Conservation (phyloP, 2,888 invertebrate genomes). For the Argyra leucocephala region DNA sequence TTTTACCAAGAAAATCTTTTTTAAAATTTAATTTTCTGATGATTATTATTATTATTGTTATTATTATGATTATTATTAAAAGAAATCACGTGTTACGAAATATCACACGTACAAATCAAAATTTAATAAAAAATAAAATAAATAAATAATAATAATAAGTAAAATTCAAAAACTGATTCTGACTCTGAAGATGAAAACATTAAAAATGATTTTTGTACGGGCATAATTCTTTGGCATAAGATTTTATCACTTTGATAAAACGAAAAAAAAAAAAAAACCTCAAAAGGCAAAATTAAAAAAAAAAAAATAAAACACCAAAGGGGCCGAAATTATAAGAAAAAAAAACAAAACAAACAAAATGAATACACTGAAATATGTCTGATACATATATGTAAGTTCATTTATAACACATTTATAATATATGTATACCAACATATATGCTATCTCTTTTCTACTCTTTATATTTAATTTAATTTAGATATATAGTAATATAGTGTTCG, state of each 20-base stretch:
- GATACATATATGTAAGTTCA: too few species aligned
- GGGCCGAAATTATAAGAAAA: neutral
- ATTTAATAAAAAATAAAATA: neutral
- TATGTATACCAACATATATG: neutral
- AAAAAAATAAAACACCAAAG: neutral
- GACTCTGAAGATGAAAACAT: neutral
- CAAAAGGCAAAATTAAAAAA: neutral
- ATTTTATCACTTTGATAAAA: neutral
- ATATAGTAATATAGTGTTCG: too few species aligned
- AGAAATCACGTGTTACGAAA: constrained; percentile 3
- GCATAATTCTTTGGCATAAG: neutral
- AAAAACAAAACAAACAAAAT: neutral
- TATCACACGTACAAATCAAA: constrained; percentile 3
- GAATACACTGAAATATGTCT: neutral
- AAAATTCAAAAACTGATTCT: too few species aligned
- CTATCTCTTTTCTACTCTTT: too few species aligned
- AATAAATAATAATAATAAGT: too few species aligned
- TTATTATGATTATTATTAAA: neutral
- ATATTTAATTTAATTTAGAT: too few species aligned
- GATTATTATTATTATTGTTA: neutral
- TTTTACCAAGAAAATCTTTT: constrained; percentile 1
- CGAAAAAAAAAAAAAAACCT: neutral
- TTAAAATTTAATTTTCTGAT: neutral
- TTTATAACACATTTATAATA: neutral
- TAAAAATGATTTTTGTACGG: constrained; percentile 4